Evolutionary conservation across 2,797 vertebrate species (phyloP), one percentile per base, ranked within the genome.

Genomic region (Sebastes minor): DNA sequence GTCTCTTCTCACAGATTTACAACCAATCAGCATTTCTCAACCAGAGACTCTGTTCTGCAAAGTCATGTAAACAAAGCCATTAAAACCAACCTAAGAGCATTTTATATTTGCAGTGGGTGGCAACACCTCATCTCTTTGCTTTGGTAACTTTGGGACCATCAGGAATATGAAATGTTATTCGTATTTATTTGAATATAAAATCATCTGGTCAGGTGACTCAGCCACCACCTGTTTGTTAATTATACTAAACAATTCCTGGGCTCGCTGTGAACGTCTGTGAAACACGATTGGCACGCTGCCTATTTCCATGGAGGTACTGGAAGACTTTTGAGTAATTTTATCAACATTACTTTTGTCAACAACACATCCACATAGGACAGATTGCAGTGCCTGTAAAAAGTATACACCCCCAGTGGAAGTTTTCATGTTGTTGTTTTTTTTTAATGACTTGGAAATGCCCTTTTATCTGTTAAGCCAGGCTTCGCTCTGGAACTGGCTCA

Each of bases 171-270:
- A 71, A 55, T 49, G 10, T 55, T 82, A n/a, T 61, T 46, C 4
- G 6, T 49, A n/a, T 35, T 73, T 30, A 81, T 78, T 77, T 81
- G 8, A 83, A 52, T 52, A 66, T 64, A 38, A 75, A 66, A 71
- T 38, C 14, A 25, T 81, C 53, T 56, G 13, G 32, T 55, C 20
- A 56, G 56, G 32, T 83, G 82, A 88, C 66, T 85, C 77, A 84
- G 60, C 7, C 1, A 42, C 56, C 67, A 76, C 46, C 69, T 81
- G 72, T 30, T 74, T 69, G 30, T 71, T 72, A 33, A 81, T 65
- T 38, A 28, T 42, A 11, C 23, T 35, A 61, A 76, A 76, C 65
- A 20, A 32, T 35, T 23, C n/a, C 23, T n/a, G 18, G 5, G 14
- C 23, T 65, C 5, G 1, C 7, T 49, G 28, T 35, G 18, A 72